Evolutionary conservation across 2,797 vertebrate genomes (phyloP), one percentile per base, ranked within the genome.

Genomic region (Jordanella pulchra): DNA sequence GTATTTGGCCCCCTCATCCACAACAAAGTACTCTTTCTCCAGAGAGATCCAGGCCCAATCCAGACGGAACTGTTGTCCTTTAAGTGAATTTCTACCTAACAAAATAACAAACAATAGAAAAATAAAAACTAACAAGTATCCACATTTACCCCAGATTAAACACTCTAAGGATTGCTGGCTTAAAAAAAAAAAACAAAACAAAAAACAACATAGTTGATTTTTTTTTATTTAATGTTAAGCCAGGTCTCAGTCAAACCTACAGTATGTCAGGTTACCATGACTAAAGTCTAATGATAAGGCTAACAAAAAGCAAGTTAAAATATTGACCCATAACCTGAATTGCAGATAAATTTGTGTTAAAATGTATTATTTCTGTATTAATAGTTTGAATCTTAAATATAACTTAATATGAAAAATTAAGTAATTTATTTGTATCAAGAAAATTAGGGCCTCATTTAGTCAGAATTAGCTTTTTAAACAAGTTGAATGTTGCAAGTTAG

Each of bases 31-130:
- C 1, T 96, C 94, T 53, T 94, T 97, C 91, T 97, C 96, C 85
- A 99, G 87, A 50, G 96, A 97, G 81, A 99, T 97, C 97, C 97
- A 98, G 53, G 96, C 94, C 97, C 97, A 98, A 72, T 96, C 96
- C 76, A 98, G 86, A 54, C 72, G 95, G 87, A 98, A 98, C 80
- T 94, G 92, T 82, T 98, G 97, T 55, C 93, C 95, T 77, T 93
- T 95, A 67, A 98, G 90, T 75, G 93, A 95, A 92, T 99, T 98
- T 54, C 96, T 96, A 78, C 97, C 97, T 99, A 39, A 93, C n/a
- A 85, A 75, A 77, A 44, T 0, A 76, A 82, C 27, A 9, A 53
- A 68, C 7, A 5, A 25, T 48, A 48, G 5, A 48, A 48, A 48
- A 48, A 17, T 5, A 6, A 18, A 48, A 17, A 18, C 15, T 48